These are phyloP conservation scores for Neogale vison DNA, from an alignment of 2,113 vertebrate genomes.

Conservation along the genomic window DNA sequence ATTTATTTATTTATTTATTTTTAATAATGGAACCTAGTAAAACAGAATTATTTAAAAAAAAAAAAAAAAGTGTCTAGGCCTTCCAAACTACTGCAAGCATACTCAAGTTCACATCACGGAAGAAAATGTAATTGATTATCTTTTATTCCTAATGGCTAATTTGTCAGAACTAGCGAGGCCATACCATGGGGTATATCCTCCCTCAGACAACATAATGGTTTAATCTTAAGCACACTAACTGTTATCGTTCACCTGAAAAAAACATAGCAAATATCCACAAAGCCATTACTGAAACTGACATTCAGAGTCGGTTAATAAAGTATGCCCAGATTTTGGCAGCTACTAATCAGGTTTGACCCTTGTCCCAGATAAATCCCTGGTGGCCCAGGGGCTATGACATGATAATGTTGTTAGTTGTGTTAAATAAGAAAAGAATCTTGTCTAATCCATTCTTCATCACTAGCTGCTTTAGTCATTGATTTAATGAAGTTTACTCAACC, in stretches of 20 bases:
- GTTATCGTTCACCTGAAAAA: background rate
- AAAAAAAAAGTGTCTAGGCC: no score
- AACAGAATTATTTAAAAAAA: background rate
- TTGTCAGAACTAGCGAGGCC: background rate
- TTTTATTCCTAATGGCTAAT: background rate
- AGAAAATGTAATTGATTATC: background rate
- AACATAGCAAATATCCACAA: background rate
- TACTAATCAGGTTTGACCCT: conserved; percentile 14
- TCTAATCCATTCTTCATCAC: conserved; percentile 37
- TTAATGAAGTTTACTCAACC: conserved; percentile 48
- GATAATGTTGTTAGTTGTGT: background rate
- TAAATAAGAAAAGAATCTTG: conserved; percentile 24
- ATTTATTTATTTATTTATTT: background rate
- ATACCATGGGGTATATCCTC: background rate
- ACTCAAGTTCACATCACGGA: background rate
- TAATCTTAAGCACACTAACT: background rate
- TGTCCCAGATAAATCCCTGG: background rate
- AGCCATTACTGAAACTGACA: background rate
- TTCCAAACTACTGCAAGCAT: background rate
- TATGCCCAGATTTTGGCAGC: background rate
- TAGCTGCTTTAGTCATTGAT: conserved; percentile 1
- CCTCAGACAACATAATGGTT: background rate
- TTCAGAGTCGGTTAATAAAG: background rate
- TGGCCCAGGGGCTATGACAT: background rate
- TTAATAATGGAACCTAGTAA: background rate